These are phyloP conservation scores for Larimichthys crocea DNA, from an alignment of 2,113 vertebrate genomes.

Conservation along the genomic window DNA sequence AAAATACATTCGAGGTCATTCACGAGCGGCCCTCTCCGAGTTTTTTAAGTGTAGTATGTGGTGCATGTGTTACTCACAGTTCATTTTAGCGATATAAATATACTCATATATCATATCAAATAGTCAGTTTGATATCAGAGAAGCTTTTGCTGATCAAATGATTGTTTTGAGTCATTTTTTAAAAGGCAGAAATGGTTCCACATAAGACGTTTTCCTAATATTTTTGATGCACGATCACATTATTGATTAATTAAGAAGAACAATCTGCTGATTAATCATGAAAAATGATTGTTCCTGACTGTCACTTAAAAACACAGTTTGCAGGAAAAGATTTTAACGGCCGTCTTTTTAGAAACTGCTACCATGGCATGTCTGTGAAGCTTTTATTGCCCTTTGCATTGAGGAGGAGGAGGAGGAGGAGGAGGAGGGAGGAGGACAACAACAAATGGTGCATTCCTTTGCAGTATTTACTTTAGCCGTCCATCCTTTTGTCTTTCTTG, in stretches of 20 bases:
- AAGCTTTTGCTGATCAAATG: background rate
- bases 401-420: background rate
- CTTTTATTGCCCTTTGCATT: conserved; percentile 30
- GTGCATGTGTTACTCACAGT: background rate
- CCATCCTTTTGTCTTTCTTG: conserved; percentile 38
- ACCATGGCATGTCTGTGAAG: background rate
- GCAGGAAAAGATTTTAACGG: background rate
- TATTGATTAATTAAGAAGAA: background rate
- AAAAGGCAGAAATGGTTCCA: background rate
- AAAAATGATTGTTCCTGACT: background rate
- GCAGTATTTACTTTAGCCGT: conserved; percentile 49
- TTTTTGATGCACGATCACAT: background rate
- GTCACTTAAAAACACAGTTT: background rate
- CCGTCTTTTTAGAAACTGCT: background rate
- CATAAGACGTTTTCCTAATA: background rate
- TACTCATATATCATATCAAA: background rate
- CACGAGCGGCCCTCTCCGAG: background rate
- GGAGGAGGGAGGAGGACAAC: too few species aligned
- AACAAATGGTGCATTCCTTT: conserved; percentile 40
- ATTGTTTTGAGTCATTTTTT: background rate
- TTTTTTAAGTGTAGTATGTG: background rate
- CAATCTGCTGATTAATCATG: background rate
- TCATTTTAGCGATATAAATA: background rate
- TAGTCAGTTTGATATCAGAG: background rate
- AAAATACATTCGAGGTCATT: background rate